Evolutionary conservation across 2,113 vertebrate species (phyloP).

Genomic region (Bos indicus): DNA sequence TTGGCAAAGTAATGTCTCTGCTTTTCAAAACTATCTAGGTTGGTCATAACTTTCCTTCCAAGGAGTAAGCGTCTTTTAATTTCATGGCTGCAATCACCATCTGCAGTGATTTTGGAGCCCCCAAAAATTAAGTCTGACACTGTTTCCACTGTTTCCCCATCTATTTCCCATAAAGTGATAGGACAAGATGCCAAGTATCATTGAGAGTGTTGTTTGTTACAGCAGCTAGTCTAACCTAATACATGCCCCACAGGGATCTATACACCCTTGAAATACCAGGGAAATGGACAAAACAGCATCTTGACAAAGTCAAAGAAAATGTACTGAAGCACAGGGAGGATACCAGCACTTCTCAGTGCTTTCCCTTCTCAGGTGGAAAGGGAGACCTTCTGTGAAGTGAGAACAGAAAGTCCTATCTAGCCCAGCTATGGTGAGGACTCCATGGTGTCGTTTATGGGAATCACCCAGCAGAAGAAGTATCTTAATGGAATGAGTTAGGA

Average conservation of each 20-base stretch:
- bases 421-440: neutral
- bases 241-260: accelerated
- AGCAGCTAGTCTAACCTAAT: neutral
- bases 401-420: neutral
- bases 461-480: no score
- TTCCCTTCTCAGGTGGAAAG: no score
- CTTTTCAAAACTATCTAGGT: no score
- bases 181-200: neutral
- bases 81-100: no score
- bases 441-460: neutral
- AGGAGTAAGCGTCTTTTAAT: no score
- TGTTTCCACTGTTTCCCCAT: no score
- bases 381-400: neutral
- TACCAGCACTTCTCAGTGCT: no score
- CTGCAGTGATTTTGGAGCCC: no score
- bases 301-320: neutral
- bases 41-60: no score
- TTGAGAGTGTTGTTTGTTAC: neutral
- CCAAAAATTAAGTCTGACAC: no score
- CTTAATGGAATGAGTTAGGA: neutral
- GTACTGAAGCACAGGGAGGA: accelerated
- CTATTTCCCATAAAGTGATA: no score
- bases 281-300: neutral
- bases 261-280: neutral
- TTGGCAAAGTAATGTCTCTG: no score